Conservation (phyloP, 1,140 invertebrate species). For the Pseudomyrmex gracilis region DNA sequence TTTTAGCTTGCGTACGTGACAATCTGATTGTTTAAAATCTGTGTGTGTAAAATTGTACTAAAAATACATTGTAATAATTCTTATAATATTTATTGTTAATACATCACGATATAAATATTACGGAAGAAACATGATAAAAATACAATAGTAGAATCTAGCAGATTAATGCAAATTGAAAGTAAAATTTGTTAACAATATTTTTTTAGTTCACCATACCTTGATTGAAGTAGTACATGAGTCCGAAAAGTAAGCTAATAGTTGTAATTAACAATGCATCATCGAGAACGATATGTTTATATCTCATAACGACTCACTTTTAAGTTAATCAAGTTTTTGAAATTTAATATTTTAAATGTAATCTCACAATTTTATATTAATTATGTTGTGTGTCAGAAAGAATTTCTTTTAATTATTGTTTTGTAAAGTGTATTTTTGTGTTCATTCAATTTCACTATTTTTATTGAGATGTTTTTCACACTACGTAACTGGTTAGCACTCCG, state of each 20-base stretch:
- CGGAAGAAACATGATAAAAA: no score
- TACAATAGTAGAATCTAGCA: not conserved
- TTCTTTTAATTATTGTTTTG: not conserved
- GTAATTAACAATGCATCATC: conserved; percentile 76
- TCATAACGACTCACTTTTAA: conserved; percentile 70
- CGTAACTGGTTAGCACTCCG: conserved; percentile 67
- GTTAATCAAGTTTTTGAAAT: not conserved
- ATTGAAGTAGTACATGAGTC: conserved; percentile 82
- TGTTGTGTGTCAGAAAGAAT: not conserved
- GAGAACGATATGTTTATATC: conserved; percentile 73
- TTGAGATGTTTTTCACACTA: conserved; percentile 21
- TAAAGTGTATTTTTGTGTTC: not conserved
- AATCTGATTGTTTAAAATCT: not conserved
- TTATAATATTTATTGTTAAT: no score
- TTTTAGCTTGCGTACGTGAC: not conserved
- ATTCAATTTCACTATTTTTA: no score
- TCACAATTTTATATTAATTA: not conserved
- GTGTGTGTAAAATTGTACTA: not conserved
- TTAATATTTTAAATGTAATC: conserved; percentile 3
- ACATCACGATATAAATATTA: no score
- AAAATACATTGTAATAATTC: not conserved
- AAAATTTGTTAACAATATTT: not conserved
- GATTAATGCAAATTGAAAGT: not conserved
- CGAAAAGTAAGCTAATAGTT: conserved; percentile 71
- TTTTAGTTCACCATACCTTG: conserved; percentile 76